These are phyloP conservation scores for Galerucella nymphaeae DNA, from an alignment of 2,888 invertebrate species.

Conservation along the genomic window DNA sequence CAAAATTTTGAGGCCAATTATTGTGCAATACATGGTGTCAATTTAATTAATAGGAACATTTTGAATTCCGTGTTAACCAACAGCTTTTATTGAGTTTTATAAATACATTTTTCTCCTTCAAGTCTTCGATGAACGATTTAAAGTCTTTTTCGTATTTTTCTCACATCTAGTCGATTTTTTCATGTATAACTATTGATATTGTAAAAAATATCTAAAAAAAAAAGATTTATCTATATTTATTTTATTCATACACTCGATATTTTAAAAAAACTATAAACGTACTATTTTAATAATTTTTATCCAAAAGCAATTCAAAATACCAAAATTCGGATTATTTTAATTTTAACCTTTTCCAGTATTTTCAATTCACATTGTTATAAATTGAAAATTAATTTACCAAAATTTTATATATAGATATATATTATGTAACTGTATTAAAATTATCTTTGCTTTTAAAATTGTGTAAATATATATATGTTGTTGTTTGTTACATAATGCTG, in stretches of 20 bases:
- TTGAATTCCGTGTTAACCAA: no score
- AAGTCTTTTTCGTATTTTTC: background rate
- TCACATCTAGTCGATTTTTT: background rate
- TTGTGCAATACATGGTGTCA: no score
- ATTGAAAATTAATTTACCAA: background rate
- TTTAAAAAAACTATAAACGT: slow-evolving; percentile 6
- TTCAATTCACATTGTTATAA: background rate
- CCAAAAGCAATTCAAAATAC: background rate
- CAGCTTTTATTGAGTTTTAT: background rate
- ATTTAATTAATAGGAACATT: no score
- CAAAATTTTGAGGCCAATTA: no score
- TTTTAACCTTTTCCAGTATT: background rate
- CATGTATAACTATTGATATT: background rate
- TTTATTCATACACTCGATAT: slow-evolving; percentile 1
- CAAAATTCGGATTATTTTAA: background rate
- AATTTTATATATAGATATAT: background rate
- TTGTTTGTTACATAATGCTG: slow-evolving; percentile 43
- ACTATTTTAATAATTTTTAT: slow-evolving; percentile 4
- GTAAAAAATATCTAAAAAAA: background rate
- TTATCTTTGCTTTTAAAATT: slow-evolving; percentile 27
- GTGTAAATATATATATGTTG: slow-evolving; percentile 34
- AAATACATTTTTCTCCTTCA: background rate
- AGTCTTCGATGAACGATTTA: no score
- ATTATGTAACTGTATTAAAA: slow-evolving; percentile 16
- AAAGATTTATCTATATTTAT: background rate